Evolutionary conservation across 2,113 vertebrate species (phyloP).

Genomic region (Laticauda laticaudata): DNA sequence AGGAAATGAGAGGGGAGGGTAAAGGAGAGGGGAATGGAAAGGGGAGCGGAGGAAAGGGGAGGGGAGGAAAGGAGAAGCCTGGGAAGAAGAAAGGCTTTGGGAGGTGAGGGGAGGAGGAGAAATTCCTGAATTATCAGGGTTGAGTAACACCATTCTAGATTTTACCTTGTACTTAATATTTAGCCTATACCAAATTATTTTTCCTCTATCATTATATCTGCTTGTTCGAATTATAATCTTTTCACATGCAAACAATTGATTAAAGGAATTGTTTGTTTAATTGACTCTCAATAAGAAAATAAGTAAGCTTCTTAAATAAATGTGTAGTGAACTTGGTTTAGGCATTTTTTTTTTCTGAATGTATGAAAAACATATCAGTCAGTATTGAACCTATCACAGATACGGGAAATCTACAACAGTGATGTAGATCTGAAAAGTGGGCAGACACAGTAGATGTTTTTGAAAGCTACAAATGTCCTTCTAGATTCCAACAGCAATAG

Average conservation of each 20-base stretch:
- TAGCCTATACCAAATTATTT: neutral
- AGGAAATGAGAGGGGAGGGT: too few species aligned
- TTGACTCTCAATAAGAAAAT: neutral
- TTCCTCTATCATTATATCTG: neutral
- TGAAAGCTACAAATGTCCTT: neutral
- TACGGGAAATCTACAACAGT: neutral
- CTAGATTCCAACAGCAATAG: neutral
- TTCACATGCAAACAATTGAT: neutral
- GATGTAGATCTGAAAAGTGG: neutral
- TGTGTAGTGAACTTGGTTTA: neutral
- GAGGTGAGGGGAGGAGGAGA: too few species aligned
- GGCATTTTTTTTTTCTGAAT: neutral
- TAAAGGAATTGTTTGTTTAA: neutral
- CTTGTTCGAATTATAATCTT: neutral
- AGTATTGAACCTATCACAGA: neutral
- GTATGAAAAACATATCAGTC: neutral
- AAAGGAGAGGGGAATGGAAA: neutral
- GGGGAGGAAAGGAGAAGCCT: too few species aligned
- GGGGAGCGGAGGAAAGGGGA: neutral
- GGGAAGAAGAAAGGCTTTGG: too few species aligned
- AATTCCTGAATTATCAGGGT: neutral
- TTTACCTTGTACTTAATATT: neutral
- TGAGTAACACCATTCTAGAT: neutral
- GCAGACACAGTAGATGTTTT: neutral
- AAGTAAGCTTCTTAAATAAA: neutral